Base-by-base conservation (phyloP, 2,113 vertebrate species). In the Dinomys branickii region DNA sequence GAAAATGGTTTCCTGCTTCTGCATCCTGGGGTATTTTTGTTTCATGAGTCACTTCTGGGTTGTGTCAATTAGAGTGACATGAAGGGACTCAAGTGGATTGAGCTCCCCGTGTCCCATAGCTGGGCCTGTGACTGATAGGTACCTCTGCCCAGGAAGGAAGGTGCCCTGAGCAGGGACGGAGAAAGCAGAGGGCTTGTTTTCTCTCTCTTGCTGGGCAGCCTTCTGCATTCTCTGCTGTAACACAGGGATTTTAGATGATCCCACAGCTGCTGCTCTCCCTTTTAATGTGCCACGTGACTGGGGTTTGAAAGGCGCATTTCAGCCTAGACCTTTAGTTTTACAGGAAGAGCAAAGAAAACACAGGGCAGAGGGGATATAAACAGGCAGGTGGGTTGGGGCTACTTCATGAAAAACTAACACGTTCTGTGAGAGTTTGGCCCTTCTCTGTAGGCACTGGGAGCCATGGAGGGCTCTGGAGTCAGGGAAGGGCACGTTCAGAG, bases 21-120 rank as follows among this genome's bases (percentile, higher is more conserved):
- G 92, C 83, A 75, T 75, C 69, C 52, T 78, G 88, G 82, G 85
- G 73, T 92, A 84, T 80, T 92, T 94, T 92, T 95, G 88, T 69
- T 88, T 90, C 0, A 1, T 90, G 94, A 86, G 88, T 97, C 94
- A 81, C 56, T 95, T 50, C 20, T 69, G 26, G 78, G 50, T 63
- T 91, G 58, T 95, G 69, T 90, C 73, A 94, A n/a, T 83, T 78
- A 67, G 54, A 77, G 52, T 85, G 78, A 71, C 24, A 3, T 69
- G 85, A 88, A 94, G 52, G 52, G 59, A 94, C 38, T 56, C 7
- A 50, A 47, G 41, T 12, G 6, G 63, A 11, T 38, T 54, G 92
- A 20, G 10, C 50, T 81, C 47, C 47, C 10, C 3, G 12, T 5
- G 19, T 85, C 35, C 67, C 33, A 1, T 19, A n/a, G 20, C 30